phyloP scores from a whole-genome alignment of 1,140 invertebrate species.

The Drosophila tropicalis region DNA sequence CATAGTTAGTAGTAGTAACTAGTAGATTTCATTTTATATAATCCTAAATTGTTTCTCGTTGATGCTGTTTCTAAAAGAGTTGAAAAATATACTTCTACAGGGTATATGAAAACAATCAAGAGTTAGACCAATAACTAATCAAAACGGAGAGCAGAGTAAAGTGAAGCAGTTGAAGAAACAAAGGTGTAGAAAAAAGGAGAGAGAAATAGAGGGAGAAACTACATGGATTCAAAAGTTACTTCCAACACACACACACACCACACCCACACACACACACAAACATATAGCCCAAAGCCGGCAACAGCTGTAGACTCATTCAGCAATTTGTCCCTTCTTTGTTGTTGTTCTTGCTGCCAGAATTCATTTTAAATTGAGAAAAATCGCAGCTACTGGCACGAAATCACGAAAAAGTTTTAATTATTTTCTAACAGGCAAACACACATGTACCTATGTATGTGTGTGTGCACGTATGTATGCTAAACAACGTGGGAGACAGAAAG shows the following conservation, averaged over 20 bases:
- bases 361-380: constrained; percentile 81
- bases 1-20: too few species aligned
- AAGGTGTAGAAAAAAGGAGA: not conserved
- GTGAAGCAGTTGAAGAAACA: constrained; percentile 1
- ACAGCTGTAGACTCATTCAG: constrained; percentile 40
- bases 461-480: constrained; percentile 22
- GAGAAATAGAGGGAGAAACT: constrained; percentile 2
- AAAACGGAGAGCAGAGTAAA: constrained; percentile 36
- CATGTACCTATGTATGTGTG: constrained; percentile 3
- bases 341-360: constrained; percentile 58
- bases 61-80: too few species aligned
- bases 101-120: not conserved
- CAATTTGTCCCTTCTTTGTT: constrained; percentile 25
- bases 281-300: constrained; percentile 23
- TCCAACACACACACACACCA: constrained; percentile 29
- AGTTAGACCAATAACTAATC: constrained; percentile 65
- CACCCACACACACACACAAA: constrained; percentile 20
- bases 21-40: too few species aligned
- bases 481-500: constrained; percentile 1
- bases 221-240: constrained; percentile 52
- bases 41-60: too few species aligned
- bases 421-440: constrained; percentile 78
- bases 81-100: too few species aligned
- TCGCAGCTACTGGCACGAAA: constrained; percentile 78
- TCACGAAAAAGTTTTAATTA: constrained; percentile 80